Conservation (phyloP, 2,113 vertebrate species). For the Sarotherodon lohbergeri region DNA sequence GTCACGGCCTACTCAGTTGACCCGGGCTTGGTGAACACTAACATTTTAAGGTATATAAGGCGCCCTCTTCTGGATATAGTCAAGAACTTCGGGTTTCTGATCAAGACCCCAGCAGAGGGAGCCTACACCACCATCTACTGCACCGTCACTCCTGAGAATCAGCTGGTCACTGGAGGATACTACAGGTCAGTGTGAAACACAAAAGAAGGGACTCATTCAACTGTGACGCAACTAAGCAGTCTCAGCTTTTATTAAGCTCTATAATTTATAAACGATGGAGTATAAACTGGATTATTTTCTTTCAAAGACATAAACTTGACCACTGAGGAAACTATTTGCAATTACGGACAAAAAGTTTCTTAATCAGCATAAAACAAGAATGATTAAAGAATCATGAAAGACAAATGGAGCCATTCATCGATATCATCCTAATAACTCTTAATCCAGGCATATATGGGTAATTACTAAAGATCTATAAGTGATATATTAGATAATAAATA, state of each 20-base stretch:
- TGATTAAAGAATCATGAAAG: neutral
- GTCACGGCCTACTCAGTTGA: conserved; percentile 64
- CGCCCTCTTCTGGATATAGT: conserved; percentile 25
- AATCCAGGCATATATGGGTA: neutral
- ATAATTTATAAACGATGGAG: neutral
- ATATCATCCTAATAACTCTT: neutral
- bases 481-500: neutral
- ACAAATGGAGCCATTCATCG: neutral
- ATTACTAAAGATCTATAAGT: neutral
- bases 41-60: conserved; percentile 44
- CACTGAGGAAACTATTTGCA: neutral
- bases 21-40: conserved; percentile 62
- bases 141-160: conserved; percentile 53
- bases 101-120: conserved; percentile 63
- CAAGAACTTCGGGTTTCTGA: conserved; percentile 30
- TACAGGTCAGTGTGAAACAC: conserved; percentile 46
- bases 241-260: neutral
- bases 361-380: neutral
- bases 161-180: conserved; percentile 54
- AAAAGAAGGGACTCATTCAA: neutral
- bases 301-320: neutral
- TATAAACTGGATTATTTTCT: neutral
- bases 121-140: conserved; percentile 65
- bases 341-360: neutral
- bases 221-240: neutral